phyloP scores from a whole-genome alignment of 1,140 invertebrate genomes.

The Zophobas atratus region DNA sequence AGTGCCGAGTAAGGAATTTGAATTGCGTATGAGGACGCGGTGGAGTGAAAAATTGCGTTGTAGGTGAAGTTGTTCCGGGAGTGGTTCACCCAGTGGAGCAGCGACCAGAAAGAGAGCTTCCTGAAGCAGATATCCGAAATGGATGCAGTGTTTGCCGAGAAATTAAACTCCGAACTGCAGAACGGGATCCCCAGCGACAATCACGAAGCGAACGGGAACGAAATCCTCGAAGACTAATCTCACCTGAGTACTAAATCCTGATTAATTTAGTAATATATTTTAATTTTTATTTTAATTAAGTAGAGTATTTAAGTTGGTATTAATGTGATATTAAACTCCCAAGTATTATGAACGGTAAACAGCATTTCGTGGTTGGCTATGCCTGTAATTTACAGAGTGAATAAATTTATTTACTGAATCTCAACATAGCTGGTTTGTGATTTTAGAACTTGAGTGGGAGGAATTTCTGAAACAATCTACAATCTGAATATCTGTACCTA shows the following conservation, averaged over 20 bases:
- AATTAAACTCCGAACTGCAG: slow-evolving; percentile 76
- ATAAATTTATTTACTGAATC: slow-evolving; percentile 14
- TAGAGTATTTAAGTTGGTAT: slow-evolving; percentile 5
- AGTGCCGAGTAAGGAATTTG: slow-evolving; percentile 80
- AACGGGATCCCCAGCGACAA: slow-evolving; percentile 58
- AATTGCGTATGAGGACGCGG: slow-evolving; percentile 6
- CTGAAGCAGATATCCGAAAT: slow-evolving; percentile 78
- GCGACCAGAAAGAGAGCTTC: slow-evolving; percentile 81
- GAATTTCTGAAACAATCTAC: no score
- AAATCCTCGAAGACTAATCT: slow-evolving; percentile 55
- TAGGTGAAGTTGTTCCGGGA: slow-evolving; percentile 87
- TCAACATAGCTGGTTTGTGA: neutral
- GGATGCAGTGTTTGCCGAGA: slow-evolving; percentile 80
- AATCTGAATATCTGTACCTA: no score
- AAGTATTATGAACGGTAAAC: slow-evolving; percentile 1
- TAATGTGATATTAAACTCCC: neutral
- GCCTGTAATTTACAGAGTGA: neutral
- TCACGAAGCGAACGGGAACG: slow-evolving; percentile 53
- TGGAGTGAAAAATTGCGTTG: slow-evolving; percentile 5
- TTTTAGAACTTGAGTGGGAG: no score
- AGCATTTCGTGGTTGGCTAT: neutral
- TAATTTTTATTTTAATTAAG: neutral
- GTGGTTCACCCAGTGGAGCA: slow-evolving; percentile 88
- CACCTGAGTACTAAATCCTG: neutral
- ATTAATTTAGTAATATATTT: neutral